These are phyloP conservation scores for Periparus ater DNA, from an alignment of 2,797 vertebrate genomes.

Conservation along the genomic window DNA sequence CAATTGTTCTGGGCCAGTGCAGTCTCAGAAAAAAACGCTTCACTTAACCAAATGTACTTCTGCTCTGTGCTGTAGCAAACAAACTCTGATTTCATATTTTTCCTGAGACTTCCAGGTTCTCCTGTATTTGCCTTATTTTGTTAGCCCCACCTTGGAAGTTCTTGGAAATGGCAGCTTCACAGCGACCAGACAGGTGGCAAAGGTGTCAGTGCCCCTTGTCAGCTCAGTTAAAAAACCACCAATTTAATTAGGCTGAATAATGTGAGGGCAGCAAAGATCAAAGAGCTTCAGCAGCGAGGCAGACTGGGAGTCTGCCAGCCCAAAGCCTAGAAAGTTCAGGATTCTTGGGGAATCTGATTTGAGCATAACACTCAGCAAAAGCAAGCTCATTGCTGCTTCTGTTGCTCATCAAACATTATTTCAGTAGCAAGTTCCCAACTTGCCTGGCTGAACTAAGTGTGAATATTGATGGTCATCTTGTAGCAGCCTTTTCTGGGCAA, in stretches of 20 bases:
- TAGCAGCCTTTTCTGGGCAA: slow-evolving; percentile 5
- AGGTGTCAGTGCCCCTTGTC: neutral
- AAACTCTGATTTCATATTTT: slow-evolving; percentile 41
- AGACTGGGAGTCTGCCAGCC: neutral
- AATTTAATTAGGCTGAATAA: neutral
- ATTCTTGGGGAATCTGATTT: slow-evolving; percentile 6
- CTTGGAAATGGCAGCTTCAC: slow-evolving; percentile 36
- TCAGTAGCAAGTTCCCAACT: neutral
- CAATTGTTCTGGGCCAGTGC: neutral
- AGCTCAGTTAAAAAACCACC: neutral
- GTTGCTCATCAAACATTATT: neutral
- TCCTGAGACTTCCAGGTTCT: slow-evolving; percentile 43
- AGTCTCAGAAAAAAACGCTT: neutral
- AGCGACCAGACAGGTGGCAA: neutral
- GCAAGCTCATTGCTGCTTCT: neutral
- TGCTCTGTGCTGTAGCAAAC: slow-evolving; percentile 41
- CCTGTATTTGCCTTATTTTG: slow-evolving; percentile 45
- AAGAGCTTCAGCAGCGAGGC: neutral
- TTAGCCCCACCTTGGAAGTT: slow-evolving; percentile 30
- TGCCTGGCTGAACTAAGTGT: neutral
- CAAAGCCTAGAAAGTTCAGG: neutral
- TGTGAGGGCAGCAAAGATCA: neutral
- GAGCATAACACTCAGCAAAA: neutral
- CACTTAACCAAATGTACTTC: slow-evolving; percentile 5
- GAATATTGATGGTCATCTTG: neutral